Evolutionary conservation across 2,797 vertebrate species (phyloP).

Genomic region (Anguilla marmorata): DNA sequence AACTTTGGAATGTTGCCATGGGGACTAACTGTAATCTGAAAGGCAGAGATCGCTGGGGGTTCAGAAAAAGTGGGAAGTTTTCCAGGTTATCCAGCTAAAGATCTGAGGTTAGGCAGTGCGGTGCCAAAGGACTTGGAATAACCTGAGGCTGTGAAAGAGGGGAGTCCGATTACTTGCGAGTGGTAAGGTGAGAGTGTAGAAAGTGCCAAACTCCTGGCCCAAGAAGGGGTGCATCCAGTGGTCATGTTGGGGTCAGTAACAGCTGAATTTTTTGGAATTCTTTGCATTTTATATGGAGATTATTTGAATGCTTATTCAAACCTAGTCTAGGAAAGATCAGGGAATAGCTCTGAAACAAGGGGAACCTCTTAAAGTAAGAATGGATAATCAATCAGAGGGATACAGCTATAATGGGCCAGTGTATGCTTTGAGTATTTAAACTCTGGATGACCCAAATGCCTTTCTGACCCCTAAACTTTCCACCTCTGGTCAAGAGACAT

Average conservation of each 20-base stretch:
- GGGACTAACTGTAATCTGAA: slow-evolving; percentile 1
- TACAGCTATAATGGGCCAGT: too few relatives aligned
- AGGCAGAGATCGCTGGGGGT: not conserved
- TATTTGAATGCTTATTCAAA: too few relatives aligned
- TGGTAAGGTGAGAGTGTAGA: not conserved
- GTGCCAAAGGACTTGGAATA: not conserved
- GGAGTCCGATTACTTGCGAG: not conserved
- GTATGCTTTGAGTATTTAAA: too few relatives aligned
- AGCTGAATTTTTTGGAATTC: too few relatives aligned
- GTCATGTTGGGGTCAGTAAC: not conserved
- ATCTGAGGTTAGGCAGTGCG: not conserved
- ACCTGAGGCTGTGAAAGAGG: not conserved
- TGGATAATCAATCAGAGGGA: too few relatives aligned
- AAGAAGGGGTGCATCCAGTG: not conserved
- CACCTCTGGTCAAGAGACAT: too few relatives aligned
- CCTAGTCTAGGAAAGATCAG: too few relatives aligned
- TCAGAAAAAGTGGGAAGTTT: not conserved
- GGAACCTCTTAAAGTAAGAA: too few relatives aligned
- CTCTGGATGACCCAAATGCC: too few relatives aligned
- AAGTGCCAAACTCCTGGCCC: not conserved
- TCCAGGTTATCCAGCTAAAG: not conserved
- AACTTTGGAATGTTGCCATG: not conserved
- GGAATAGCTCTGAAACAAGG: too few relatives aligned
- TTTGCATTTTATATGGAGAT: too few relatives aligned
- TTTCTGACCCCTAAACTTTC: too few relatives aligned